Conservation (phyloP, 2,797 vertebrate species). For the Chaunax sp. region DNA sequence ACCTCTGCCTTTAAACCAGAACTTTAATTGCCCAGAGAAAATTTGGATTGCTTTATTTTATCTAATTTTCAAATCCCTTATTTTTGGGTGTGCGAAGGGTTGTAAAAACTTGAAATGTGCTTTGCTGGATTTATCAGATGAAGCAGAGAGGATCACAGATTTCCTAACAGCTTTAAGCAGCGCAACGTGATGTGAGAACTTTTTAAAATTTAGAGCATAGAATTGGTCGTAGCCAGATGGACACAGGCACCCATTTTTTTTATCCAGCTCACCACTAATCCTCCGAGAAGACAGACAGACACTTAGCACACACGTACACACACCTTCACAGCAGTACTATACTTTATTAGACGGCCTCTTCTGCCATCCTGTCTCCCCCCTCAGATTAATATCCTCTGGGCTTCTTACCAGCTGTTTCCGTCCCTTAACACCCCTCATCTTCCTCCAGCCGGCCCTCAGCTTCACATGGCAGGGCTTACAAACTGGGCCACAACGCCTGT, state of each 20-base stretch:
- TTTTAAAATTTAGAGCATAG: too few relatives aligned
- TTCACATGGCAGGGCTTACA: slow-evolving; percentile 61
- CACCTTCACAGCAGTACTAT: slow-evolving; percentile 73
- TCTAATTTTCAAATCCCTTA: slow-evolving; percentile 66
- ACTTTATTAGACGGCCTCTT: slow-evolving; percentile 75
- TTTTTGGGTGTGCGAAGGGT: slow-evolving; percentile 25
- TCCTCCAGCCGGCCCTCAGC: slow-evolving; percentile 57
- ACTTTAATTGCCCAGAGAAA: slow-evolving; percentile 75
- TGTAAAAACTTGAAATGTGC: slow-evolving; percentile 59
- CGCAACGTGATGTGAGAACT: background rate
- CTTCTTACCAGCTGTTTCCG: slow-evolving; percentile 81
- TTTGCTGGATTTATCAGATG: slow-evolving; percentile 41
- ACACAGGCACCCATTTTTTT: slow-evolving; percentile 48
- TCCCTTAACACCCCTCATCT: slow-evolving; percentile 79
- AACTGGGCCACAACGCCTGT: slow-evolving; percentile 41
- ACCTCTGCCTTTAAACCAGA: slow-evolving; percentile 78
- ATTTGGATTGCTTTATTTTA: slow-evolving; percentile 72
- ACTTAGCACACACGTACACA: slow-evolving; percentile 37
- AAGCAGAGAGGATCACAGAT: slow-evolving; percentile 51
- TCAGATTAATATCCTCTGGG: slow-evolving; percentile 80
- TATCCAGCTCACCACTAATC: slow-evolving; percentile 64
- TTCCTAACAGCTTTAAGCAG: slow-evolving; percentile 30
- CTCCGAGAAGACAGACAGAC: slow-evolving; percentile 72
- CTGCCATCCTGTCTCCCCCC: slow-evolving; percentile 80
- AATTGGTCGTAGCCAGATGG: slow-evolving; percentile 42